Conservation (phyloP, 2,888 invertebrate species). For the Oxyscelio sp. region DNA sequence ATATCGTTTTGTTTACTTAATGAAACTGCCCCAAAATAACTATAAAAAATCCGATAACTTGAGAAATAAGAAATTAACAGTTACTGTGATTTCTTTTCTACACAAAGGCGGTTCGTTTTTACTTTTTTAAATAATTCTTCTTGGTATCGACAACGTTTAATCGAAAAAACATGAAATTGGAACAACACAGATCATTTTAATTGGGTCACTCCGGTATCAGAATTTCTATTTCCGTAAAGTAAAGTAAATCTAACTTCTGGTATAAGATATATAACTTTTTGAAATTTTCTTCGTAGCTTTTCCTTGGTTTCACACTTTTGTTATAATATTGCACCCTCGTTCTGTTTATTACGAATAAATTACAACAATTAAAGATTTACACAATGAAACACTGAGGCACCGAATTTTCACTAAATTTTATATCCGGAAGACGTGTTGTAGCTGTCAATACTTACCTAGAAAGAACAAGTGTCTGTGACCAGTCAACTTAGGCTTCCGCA, state of each 20-base stretch:
- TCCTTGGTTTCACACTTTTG: too few species aligned
- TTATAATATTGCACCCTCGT: too few species aligned
- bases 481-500: conserved; percentile 89
- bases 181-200: not conserved
- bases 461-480: conserved; percentile 87
- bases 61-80: not conserved
- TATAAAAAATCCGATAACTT: not conserved
- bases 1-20: not conserved
- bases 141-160: not conserved
- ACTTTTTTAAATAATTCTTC: not conserved
- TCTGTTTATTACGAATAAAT: not conserved
- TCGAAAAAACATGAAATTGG: not conserved
- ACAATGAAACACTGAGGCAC: conserved; percentile 57
- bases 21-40: not conserved
- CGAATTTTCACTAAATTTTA: conserved; percentile 1
- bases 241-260: not conserved
- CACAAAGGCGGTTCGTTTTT: not conserved
- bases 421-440: conserved; percentile 5
- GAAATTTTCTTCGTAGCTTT: not conserved
- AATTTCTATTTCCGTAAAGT: not conserved
- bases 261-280: not conserved
- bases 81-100: not conserved
- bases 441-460: conserved; percentile 72
- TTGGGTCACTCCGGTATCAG: not conserved
- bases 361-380: not conserved